Percentiles rank a stretch among this genome's conserved stretches.
phyloP scores from a whole-genome alignment of 2,113 vertebrate genomes.

The Austrofundulus limnaeus region DNA sequence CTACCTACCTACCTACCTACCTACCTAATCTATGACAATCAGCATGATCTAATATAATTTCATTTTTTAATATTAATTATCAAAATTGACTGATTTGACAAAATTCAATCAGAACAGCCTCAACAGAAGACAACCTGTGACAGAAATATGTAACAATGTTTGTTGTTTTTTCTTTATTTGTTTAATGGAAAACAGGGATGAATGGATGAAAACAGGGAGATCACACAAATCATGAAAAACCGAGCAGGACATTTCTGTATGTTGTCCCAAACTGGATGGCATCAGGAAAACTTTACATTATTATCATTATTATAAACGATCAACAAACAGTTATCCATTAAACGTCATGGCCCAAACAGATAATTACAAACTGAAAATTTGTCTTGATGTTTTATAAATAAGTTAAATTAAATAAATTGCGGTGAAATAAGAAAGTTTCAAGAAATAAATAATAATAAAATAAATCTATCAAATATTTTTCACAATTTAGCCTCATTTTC shows the following conservation, averaged over 20 bases:
- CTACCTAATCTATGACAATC: too few relatives aligned
- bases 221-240: background rate
- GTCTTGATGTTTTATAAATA: background rate
- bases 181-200: slow-evolving; percentile 14
- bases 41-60: too few relatives aligned
- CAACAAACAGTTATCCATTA: background rate
- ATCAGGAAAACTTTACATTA: background rate
- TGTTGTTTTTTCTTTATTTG: slow-evolving; percentile 22
- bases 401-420: background rate
- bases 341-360: background rate
- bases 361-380: background rate
- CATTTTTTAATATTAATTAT: too few relatives aligned
- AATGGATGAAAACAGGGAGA: slow-evolving; percentile 5
- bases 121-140: too few relatives aligned
- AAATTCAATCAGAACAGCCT: too few relatives aligned
- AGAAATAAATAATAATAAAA: slow-evolving; percentile 9
- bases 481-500: too few relatives aligned
- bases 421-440: slow-evolving; percentile 12
- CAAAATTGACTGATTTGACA: too few relatives aligned
- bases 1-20: too few relatives aligned
- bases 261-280: background rate
- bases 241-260: background rate
- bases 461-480: background rate
- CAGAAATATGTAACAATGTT: background rate
- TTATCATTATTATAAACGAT: background rate